Conservation (phyloP, 1,140 invertebrate species). For the Oryctes rhinoceros region DNA sequence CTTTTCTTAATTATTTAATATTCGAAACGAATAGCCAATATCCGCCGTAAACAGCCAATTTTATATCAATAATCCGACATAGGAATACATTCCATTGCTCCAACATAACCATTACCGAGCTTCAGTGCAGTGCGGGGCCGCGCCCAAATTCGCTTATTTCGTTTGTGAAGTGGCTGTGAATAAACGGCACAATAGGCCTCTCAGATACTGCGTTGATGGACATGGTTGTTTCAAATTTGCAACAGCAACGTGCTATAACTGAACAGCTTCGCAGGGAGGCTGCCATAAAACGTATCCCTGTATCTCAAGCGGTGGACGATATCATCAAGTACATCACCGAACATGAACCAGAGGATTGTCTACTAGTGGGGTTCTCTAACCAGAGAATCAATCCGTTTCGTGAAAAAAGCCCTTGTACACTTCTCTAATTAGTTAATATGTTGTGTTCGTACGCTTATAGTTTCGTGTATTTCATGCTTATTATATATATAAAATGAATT, state of each 20-base stretch:
- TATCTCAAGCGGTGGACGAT: slow-evolving; percentile 90
- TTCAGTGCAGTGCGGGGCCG: slow-evolving; percentile 39
- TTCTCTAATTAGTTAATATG: slow-evolving; percentile 68
- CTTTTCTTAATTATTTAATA: not conserved
- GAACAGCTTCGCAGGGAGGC: slow-evolving; percentile 94
- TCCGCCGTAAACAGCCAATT: not conserved
- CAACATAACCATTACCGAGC: not conserved
- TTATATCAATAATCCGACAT: not conserved
- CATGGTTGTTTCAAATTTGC: slow-evolving; percentile 89
- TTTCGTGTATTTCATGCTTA: not conserved
- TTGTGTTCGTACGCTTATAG: slow-evolving; percentile 4
- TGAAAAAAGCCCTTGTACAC: slow-evolving; percentile 91
- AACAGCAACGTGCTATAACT: slow-evolving; percentile 91
- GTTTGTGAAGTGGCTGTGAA: slow-evolving; percentile 40
- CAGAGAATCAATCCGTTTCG: slow-evolving; percentile 98
- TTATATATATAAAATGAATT: slow-evolving; percentile 12
- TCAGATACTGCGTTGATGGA: slow-evolving; percentile 87
- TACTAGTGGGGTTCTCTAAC: slow-evolving; percentile 94
- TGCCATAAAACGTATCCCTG: slow-evolving; percentile 83
- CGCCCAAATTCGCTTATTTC: slow-evolving; percentile 44
- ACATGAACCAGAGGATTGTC: slow-evolving; percentile 93
- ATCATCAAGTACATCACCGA: slow-evolving; percentile 93
- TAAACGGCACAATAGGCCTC: slow-evolving; percentile 73
- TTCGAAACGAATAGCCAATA: not conserved
- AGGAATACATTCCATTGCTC: not conserved